Conservation (phyloP, 2,888 invertebrate genomes). For the Acleris laterana region DNA sequence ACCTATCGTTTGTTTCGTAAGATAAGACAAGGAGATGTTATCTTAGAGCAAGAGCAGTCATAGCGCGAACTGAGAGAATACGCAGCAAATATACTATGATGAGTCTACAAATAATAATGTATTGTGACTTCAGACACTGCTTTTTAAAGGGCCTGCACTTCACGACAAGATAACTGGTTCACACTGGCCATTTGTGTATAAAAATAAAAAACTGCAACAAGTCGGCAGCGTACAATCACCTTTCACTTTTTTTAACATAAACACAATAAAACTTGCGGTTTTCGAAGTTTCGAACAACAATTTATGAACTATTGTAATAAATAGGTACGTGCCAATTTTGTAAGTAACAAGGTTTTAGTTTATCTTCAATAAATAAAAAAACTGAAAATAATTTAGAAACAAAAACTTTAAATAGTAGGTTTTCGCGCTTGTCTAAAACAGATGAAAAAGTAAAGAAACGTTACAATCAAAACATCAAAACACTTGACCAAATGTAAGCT, state of each 20-base stretch:
- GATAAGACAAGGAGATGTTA: too few relatives aligned
- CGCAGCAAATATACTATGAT: too few relatives aligned
- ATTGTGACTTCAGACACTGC: too few relatives aligned
- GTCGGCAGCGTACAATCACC: background rate
- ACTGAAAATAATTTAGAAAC: background rate
- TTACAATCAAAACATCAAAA: background rate
- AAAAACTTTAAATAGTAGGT: background rate
- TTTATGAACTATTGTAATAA: too few relatives aligned
- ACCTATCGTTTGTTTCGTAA: too few relatives aligned
- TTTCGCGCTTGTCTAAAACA: constrained; percentile 2
- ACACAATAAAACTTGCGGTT: too few relatives aligned
- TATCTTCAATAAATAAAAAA: background rate
- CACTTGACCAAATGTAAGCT: background rate
- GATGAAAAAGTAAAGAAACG: background rate
- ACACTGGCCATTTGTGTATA: background rate
- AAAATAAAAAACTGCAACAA: background rate
- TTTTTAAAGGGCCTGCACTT: background rate
- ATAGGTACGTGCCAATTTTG: too few relatives aligned
- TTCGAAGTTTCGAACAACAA: too few relatives aligned
- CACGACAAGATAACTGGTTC: background rate
- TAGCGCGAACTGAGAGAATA: too few relatives aligned
- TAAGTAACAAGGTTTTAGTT: background rate
- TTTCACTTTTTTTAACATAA: background rate
- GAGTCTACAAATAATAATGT: background rate
- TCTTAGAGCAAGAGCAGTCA: too few relatives aligned